phyloP scores from a whole-genome alignment of 1,140 invertebrate species.

The Portunus trituberculatus region DNA sequence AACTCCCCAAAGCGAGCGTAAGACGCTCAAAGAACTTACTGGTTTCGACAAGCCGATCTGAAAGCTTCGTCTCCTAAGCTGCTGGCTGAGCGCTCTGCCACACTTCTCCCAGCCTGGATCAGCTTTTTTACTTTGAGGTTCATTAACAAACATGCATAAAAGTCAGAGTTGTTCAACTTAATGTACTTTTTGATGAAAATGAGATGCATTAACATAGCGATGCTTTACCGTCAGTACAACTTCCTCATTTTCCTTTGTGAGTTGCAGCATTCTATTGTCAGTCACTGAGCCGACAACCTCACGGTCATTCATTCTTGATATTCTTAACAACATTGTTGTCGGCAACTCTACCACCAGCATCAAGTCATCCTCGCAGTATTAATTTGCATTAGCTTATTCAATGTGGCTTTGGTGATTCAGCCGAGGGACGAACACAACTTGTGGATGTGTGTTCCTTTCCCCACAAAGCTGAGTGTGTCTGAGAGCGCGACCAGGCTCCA shows the following conservation, averaged over 20 bases:
- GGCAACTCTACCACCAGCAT: background rate
- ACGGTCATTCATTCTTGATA: too few species aligned
- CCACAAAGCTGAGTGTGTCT: background rate
- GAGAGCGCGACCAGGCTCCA: background rate
- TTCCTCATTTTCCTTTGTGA: too few species aligned
- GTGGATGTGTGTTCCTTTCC: background rate
- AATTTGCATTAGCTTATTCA: too few species aligned
- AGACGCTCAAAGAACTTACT: background rate
- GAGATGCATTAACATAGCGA: background rate
- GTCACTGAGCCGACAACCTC: too few species aligned
- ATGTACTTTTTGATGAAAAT: background rate
- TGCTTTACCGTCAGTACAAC: too few species aligned
- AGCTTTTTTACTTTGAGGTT: background rate
- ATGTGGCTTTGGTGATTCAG: background rate
- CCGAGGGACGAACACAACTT: background rate
- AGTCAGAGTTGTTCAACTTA: background rate
- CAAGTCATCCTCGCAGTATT: background rate
- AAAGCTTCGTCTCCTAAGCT: background rate
- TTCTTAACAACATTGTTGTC: background rate
- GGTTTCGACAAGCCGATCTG: constrained; percentile 2
- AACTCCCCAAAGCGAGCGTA: background rate
- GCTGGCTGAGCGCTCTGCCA: background rate
- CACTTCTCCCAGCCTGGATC: background rate
- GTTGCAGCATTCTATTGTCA: too few species aligned
- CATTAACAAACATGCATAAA: background rate